These are phyloP conservation scores for Cosmorhoe ocellata DNA, from an alignment of 2,888 invertebrate species.

Conservation along the genomic window DNA sequence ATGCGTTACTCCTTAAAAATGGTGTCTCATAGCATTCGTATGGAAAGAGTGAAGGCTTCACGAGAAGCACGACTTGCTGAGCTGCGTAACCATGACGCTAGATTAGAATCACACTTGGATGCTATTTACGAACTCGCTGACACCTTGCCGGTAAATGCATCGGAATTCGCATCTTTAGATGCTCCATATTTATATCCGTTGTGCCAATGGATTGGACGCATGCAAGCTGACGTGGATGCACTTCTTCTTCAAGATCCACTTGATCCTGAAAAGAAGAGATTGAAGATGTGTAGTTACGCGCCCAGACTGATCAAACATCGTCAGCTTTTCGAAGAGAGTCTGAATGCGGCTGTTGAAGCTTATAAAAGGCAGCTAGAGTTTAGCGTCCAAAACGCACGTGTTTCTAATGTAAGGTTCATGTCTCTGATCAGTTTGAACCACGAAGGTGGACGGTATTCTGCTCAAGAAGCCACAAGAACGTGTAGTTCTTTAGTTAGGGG, in stretches of 20 bases:
- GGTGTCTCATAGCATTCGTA: conserved; percentile 58
- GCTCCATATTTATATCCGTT: conserved; percentile 58
- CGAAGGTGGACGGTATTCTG: conserved; percentile 61
- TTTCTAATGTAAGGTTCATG: conserved; percentile 62
- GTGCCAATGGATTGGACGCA: conserved; percentile 46
- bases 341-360: conserved; percentile 43
- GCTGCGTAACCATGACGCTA: conserved; percentile 54
- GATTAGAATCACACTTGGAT: conserved; percentile 58
- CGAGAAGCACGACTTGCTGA: conserved; percentile 53
- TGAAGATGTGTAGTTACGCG: conserved; percentile 65
- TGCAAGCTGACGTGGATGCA: conserved; percentile 47
- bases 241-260: conserved; percentile 39
- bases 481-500: conserved; percentile 46
- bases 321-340: conserved; percentile 54
- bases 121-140: conserved; percentile 55
- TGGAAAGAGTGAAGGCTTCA: conserved; percentile 58
- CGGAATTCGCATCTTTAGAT: conserved; percentile 50
- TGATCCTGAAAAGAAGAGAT: conserved; percentile 49
- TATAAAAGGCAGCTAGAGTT: conserved; percentile 49
- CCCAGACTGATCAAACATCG: conserved; percentile 55
- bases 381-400: conserved; percentile 60
- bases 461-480: conserved; percentile 53
- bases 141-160: conserved; percentile 47
- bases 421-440: conserved; percentile 52
- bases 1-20: conserved; percentile 63